Evolutionary conservation across 2,888 invertebrate genomes (phyloP).

Genomic region (Epinotia brunnichana): DNA sequence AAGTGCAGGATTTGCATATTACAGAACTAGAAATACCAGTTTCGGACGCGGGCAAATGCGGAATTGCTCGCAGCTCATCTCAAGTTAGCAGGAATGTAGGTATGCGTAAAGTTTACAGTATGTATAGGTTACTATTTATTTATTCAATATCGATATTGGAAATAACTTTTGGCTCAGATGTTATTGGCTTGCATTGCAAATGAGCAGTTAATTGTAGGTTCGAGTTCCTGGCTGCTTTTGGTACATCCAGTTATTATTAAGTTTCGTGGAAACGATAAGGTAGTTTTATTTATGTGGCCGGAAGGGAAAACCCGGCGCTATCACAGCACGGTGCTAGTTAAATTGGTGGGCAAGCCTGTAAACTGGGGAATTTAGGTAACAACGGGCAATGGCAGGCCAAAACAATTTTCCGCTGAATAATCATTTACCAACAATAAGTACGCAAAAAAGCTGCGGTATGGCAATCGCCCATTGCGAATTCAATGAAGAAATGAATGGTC

Average conservation of each 20-base stretch:
- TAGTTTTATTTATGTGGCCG: conserved; percentile 14
- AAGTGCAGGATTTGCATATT: conserved; percentile 34
- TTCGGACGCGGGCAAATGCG: conserved; percentile 21
- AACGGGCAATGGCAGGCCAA: conserved; percentile 8
- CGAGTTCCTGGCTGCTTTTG: conserved; percentile 22
- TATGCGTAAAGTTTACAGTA: conserved; percentile 10
- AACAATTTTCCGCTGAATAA: conserved; percentile 39
- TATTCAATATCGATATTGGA: conserved; percentile 31
- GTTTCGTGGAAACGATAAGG: conserved; percentile 20
- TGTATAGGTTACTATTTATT: conserved; percentile 9
- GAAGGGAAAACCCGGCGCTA: conserved; percentile 4
- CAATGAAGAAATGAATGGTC: conserved; percentile 26
- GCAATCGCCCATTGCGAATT: conserved; percentile 52
- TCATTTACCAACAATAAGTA: conserved; percentile 62
- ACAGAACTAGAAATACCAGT: conserved; percentile 32
- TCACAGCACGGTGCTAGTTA: conserved; percentile 7
- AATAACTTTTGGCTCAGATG: conserved; percentile 27
- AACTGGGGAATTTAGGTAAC: conserved; percentile 7
- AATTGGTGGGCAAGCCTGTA: conserved; percentile 17
- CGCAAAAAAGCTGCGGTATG: conserved; percentile 56
- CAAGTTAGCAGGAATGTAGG: conserved; percentile 31
- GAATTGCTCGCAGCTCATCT: conserved; percentile 32
- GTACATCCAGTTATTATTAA: conserved; percentile 13
- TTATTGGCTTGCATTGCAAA: conserved; percentile 21
- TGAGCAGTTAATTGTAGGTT: conserved; percentile 22